A percentile compares a stretch with the other conserved stretches of the same genome.
Conservation (phyloP, 2,797 vertebrate genomes). For the Melanotaenia parkinsoni region DNA sequence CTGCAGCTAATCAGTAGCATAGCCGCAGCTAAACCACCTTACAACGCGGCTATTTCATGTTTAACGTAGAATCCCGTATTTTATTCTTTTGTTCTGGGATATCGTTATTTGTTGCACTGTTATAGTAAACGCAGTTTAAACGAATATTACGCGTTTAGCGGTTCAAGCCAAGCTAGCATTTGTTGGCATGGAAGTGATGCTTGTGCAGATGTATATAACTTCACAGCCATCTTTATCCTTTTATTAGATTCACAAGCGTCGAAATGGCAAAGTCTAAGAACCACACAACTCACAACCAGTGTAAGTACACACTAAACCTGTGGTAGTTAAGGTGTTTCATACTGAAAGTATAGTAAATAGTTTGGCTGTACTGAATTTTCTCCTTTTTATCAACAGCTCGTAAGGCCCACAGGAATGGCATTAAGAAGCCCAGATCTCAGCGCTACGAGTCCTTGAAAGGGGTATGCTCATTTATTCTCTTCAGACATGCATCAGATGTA, state of each 20-base stretch:
- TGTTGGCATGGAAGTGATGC: background rate
- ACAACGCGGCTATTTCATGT: rapidly evolving
- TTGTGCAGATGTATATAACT: too few species aligned
- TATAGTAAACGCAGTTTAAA: background rate
- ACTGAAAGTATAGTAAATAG: too few species aligned
- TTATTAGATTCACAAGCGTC: conserved; percentile 57
- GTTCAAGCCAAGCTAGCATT: background rate
- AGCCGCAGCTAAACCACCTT: background rate
- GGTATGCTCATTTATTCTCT: conserved; percentile 73
- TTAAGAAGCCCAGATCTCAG: conserved; percentile 92
- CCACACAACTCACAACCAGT: conserved; percentile 98
- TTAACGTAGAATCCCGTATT: rapidly evolving
- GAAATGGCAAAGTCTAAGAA: conserved; percentile 99
- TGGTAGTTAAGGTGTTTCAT: background rate
- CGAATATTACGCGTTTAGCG: too few species aligned
- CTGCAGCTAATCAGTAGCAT: background rate
- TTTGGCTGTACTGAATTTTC: rapidly evolving
- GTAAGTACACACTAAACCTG: conserved; percentile 81
- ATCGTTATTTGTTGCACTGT: rapidly evolving
- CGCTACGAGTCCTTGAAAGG: conserved; percentile 95
- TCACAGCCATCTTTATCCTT: background rate
- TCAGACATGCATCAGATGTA: background rate
- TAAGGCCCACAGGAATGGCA: conserved; percentile 97
- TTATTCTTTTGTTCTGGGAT: rapidly evolving
- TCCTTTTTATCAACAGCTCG: conserved; percentile 82